Conservation (phyloP, 1,140 invertebrate genomes). For the Drosophila santomea region DNA sequence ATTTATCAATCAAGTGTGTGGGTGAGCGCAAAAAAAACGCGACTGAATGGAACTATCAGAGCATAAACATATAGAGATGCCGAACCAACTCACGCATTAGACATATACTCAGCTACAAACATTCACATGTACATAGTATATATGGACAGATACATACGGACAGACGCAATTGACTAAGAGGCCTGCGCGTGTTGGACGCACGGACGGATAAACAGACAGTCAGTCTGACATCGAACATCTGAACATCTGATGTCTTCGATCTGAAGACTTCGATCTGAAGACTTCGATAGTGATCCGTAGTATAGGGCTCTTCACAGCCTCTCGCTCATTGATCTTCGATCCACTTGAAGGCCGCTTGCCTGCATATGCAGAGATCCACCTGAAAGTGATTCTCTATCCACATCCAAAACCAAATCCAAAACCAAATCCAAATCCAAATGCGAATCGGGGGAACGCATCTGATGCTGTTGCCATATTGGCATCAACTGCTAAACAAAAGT, state of each 20-base stretch:
- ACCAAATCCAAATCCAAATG: too few species aligned
- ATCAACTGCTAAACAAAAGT: constrained; percentile 58
- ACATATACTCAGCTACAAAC: constrained; percentile 13
- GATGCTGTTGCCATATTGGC: background rate
- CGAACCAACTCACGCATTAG: constrained; percentile 37
- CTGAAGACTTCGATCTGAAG: constrained; percentile 9
- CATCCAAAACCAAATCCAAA: too few species aligned
- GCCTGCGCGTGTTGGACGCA: constrained; percentile 67
- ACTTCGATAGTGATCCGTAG: constrained; percentile 4
- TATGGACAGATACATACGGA: constrained; percentile 10
- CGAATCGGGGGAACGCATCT: background rate
- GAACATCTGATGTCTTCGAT: constrained; percentile 12
- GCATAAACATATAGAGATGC: background rate
- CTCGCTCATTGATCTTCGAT: constrained; percentile 14
- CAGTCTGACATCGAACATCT: constrained; percentile 44
- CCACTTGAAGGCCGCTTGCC: background rate
- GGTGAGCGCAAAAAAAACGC: constrained; percentile 18
- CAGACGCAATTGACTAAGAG: constrained; percentile 56
- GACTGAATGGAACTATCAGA: constrained; percentile 35
- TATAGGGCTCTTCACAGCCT: constrained; percentile 22
- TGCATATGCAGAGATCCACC: constrained; percentile 3
- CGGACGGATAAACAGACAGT: constrained; percentile 57
- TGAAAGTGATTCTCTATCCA: constrained; percentile 1
- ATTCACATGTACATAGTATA: background rate
- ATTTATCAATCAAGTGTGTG: constrained; percentile 74